Conservation (phyloP, 2,888 invertebrate species). For the Apantesis nais region DNA sequence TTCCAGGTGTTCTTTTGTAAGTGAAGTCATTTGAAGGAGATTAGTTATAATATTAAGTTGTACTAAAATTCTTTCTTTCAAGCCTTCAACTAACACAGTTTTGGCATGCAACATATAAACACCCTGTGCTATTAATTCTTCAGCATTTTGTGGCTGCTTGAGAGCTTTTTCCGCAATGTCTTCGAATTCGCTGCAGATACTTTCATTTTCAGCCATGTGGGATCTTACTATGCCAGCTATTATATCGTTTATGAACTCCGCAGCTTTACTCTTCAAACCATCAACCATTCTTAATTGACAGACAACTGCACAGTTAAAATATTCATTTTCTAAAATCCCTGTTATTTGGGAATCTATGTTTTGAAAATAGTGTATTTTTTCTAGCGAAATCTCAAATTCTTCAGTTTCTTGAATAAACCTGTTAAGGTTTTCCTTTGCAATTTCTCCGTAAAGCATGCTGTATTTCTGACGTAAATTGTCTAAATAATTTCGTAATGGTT, state of each 20-base stretch:
- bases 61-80: slow-evolving; percentile 89
- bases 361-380: slow-evolving; percentile 87
- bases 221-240: slow-evolving; percentile 87
- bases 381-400: slow-evolving; percentile 86
- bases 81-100: slow-evolving; percentile 88
- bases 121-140: slow-evolving; percentile 92
- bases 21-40: slow-evolving; percentile 91
- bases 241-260: slow-evolving; percentile 86
- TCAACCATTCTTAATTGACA: slow-evolving; percentile 87
- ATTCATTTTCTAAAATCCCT: slow-evolving; percentile 88
- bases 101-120: slow-evolving; percentile 93
- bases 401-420: slow-evolving; percentile 80
- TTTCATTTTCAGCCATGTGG: slow-evolving; percentile 88
- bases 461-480: slow-evolving; percentile 83
- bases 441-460: slow-evolving; percentile 81
- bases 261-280: slow-evolving; percentile 86
- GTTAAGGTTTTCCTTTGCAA: slow-evolving; percentile 76
- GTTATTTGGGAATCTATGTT: slow-evolving; percentile 86
- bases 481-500: slow-evolving; percentile 86
- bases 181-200: slow-evolving; percentile 90
- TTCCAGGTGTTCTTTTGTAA: slow-evolving; percentile 90
- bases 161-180: slow-evolving; percentile 88
- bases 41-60: slow-evolving; percentile 88
- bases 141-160: slow-evolving; percentile 91
- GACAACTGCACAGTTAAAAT: slow-evolving; percentile 88